A percentile compares a stretch with the other conserved stretches of the same genome.
Conservation (phyloP, 2,888 invertebrate species). For the Siphonodentalium dalli region DNA sequence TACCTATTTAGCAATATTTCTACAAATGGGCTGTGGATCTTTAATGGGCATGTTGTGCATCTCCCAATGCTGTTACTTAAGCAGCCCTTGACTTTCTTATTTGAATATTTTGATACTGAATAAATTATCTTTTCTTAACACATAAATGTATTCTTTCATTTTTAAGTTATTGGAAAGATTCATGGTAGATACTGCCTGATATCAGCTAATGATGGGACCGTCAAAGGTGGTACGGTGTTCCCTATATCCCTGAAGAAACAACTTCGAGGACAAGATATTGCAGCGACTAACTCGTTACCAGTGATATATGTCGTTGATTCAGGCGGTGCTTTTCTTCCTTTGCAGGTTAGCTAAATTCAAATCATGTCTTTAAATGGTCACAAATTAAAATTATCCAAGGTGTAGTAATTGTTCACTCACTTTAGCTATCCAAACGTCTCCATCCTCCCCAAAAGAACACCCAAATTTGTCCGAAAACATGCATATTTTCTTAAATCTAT, state of each 20-base stretch:
- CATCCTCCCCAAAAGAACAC: no score
- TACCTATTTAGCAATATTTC: no score
- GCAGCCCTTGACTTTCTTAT: no score
- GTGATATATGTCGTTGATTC: constrained; percentile 67
- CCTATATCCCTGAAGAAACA: constrained; percentile 67
- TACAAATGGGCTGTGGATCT: no score
- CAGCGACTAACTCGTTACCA: constrained; percentile 64
- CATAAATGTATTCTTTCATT: constrained; percentile 1
- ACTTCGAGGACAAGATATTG: constrained; percentile 65
- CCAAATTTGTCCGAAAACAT: no score
- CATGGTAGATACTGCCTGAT: constrained; percentile 65
- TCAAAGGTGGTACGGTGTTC: constrained; percentile 68
- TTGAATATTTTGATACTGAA: not conserved
- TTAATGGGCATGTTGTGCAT: no score
- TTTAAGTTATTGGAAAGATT: constrained; percentile 65
- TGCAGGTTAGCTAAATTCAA: constrained; percentile 62
- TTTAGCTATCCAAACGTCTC: no score
- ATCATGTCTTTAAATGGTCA: not conserved
- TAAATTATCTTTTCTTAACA: not conserved
- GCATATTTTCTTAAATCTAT: no score
- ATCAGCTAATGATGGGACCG: constrained; percentile 67
- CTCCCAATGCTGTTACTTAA: no score
- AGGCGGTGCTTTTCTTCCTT: constrained; percentile 68
- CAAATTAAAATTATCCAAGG: not conserved
- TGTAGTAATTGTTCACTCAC: not conserved